Evolutionary conservation across 1,140 invertebrate species (phyloP), one percentile per base, ranked within the genome.

Genomic region (Chionoecetes opilio): DNA sequence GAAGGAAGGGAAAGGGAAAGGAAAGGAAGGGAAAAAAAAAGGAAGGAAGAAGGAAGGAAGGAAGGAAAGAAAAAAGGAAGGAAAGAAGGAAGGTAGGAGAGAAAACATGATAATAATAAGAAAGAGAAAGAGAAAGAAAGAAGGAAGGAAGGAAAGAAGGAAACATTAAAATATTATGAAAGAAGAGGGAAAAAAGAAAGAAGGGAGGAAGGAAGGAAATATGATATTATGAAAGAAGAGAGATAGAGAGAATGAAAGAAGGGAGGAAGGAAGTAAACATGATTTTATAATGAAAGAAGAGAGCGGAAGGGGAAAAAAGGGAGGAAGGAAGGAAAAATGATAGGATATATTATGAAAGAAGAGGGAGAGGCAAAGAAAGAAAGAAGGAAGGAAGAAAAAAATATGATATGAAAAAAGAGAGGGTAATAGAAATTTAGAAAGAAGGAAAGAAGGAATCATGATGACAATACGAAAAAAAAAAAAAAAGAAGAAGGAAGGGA

Each of bases 181-280:
- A n/a, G n/a, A n/a, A n/a, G n/a, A n/a, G n/a, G n/a, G n/a, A n/a
- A n/a, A n/a, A n/a, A n/a, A n/a, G n/a, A n/a, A n/a, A n/a, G n/a
- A n/a, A n/a, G n/a, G n/a, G n/a, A n/a, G n/a, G n/a, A n/a, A n/a
- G n/a, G 63, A n/a, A 75, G n/a, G 63, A n/a, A 75, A 75, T 11
- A n/a, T 14, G n/a, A n/a, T 11, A 75, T 11, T 11, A n/a, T 11
- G n/a, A 75, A n/a, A n/a, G n/a, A 75, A n/a, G 63, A 75, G n/a
- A n/a, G 63, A n/a, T n/a, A n/a, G n/a, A n/a, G n/a, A n/a, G n/a
- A n/a, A n/a, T n/a, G n/a, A n/a, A n/a, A n/a, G n/a, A 75, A 75
- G 63, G 63, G n/a, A 75, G 63, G 63, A 75, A 75, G 63, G 63
- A 75, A 75, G n/a, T 75, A 75, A 75, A 75, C 63, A 75, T n/a